phyloP scores from a whole-genome alignment of 2,888 invertebrate species.

The Piscicola geometra region DNA sequence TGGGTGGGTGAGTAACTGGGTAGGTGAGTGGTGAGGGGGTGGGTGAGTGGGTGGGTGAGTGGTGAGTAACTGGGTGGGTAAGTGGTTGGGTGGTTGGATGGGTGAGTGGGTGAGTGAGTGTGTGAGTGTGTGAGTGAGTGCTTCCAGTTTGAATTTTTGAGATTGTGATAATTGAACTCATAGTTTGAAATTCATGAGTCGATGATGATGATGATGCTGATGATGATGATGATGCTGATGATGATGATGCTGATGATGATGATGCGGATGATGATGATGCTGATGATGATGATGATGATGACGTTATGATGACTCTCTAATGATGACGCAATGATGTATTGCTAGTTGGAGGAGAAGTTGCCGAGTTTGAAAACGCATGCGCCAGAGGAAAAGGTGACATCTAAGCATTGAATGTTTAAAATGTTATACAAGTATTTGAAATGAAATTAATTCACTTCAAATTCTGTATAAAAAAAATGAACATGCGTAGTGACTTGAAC shows the following conservation, averaged over 20 bases:
- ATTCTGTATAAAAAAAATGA: too few species aligned
- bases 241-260: too few species aligned
- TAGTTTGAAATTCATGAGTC: neutral
- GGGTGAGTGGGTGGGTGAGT: neutral
- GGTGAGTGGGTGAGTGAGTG: neutral
- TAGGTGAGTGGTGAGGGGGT: neutral
- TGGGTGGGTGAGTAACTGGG: conserved; percentile 53
- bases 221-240: too few species aligned
- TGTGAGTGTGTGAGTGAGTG: neutral
- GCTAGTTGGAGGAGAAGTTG: conserved; percentile 32
- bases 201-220: too few species aligned
- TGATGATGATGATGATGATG: too few species aligned
- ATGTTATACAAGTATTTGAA: too few species aligned
- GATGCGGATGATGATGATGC: too few species aligned
- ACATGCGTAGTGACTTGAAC: too few species aligned
- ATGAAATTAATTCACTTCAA: too few species aligned
- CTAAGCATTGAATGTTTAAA: too few species aligned
- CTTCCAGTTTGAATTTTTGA: neutral
- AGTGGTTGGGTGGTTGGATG: neutral
- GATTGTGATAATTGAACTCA: neutral
- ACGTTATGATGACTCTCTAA: too few species aligned
- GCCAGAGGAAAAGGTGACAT: neutral
- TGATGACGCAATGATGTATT: too few species aligned
- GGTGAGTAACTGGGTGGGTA: neutral
- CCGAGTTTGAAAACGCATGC: neutral